phyloP scores from a whole-genome alignment of 2,113 vertebrate genomes.

The Aspidoscelis tigris region DNA sequence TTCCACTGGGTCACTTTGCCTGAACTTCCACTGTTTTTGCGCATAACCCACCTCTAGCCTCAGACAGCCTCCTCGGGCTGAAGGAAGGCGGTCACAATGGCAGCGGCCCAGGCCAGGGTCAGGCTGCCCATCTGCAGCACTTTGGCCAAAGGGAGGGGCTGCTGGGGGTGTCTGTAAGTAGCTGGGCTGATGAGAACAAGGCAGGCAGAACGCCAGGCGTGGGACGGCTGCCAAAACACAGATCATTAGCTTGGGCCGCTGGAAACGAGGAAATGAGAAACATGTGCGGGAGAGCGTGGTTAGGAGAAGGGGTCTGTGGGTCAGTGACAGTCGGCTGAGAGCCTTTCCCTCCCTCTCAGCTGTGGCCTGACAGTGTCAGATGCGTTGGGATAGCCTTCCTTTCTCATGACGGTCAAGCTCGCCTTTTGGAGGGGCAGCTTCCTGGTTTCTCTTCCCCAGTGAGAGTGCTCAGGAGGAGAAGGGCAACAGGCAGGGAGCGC shows the following conservation, averaged over 20 bases:
- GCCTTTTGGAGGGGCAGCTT: constrained; percentile 50
- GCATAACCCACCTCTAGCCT: constrained; percentile 79
- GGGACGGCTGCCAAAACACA: constrained; percentile 84
- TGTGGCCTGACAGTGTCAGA: constrained; percentile 81
- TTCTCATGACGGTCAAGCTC: constrained; percentile 82
- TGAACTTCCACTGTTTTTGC: constrained; percentile 95
- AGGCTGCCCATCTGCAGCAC: constrained; percentile 77
- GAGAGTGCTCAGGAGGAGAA: constrained; percentile 62
- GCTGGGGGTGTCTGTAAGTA: constrained; percentile 80
- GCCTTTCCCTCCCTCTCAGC: constrained; percentile 82
- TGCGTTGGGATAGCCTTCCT: constrained; percentile 76
- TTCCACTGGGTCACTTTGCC: constrained; percentile 91
- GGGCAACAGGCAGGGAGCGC: constrained; percentile 65
- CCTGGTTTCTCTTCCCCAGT: constrained; percentile 61
- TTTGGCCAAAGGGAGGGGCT: constrained; percentile 73
- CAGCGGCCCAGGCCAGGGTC: constrained; percentile 65
- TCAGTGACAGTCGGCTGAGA: constrained; percentile 80
- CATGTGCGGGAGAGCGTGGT: constrained; percentile 82
- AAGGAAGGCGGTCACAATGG: constrained; percentile 69
- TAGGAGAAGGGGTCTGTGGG: constrained; percentile 81
- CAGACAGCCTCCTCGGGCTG: constrained; percentile 69
- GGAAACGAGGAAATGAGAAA: constrained; percentile 86
- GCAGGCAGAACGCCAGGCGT: constrained; percentile 84
- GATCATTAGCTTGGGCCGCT: constrained; percentile 85
- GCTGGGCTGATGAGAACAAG: constrained; percentile 83